phyloP scores from a whole-genome alignment of 2,888 invertebrate genomes.

The Deroplatys truncata region DNA sequence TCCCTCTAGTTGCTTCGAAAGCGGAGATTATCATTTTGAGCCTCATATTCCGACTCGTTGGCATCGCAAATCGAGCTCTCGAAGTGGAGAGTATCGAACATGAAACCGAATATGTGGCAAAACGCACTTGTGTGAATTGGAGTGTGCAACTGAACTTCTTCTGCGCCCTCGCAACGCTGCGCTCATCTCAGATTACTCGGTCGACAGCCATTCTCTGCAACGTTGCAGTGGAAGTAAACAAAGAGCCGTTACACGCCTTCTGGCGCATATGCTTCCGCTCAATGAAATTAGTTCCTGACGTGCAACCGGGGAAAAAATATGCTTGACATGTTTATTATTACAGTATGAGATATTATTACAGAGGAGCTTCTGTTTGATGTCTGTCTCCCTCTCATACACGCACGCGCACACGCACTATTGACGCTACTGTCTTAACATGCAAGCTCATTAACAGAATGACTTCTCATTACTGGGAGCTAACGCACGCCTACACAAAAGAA shows the following conservation, averaged over 20 bases:
- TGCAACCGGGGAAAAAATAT: not conserved
- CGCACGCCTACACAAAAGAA: not conserved
- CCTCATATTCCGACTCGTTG: not conserved
- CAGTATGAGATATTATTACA: not conserved
- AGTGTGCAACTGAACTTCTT: not conserved
- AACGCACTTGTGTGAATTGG: not conserved
- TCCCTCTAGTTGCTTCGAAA: not conserved
- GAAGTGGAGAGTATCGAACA: not conserved
- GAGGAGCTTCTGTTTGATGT: not conserved
- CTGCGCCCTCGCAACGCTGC: not conserved
- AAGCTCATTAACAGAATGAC: not conserved
- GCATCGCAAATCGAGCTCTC: not conserved
- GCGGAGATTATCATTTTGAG: not conserved
- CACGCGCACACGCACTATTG: not conserved
- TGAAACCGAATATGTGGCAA: not conserved
- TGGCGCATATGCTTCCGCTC: too few species aligned
- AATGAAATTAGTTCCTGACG: not conserved
- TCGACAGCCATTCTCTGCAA: not conserved
- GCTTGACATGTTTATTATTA: not conserved
- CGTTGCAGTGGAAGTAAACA: not conserved
- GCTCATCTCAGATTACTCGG: not conserved
- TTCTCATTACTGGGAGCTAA: not conserved
- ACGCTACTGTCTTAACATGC: not conserved
- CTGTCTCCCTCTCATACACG: too few species aligned
- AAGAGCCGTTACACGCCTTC: too few species aligned